Evolutionary conservation across 1,140 invertebrate species (phyloP).

Genomic region (Samia ricini): DNA sequence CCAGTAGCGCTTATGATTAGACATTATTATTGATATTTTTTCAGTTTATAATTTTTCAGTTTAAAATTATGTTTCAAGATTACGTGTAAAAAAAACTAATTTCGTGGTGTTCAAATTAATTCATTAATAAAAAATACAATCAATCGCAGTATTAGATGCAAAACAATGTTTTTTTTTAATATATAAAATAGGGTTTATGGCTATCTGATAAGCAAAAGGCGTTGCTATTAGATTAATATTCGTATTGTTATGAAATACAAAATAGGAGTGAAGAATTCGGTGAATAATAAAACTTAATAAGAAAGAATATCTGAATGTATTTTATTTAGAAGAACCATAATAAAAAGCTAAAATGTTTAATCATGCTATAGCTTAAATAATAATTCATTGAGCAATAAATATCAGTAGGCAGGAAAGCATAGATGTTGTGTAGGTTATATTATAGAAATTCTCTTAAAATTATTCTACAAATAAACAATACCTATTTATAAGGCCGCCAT

Average conservation of each 20-base stretch:
- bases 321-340: not conserved
- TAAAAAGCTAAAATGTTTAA: not conserved
- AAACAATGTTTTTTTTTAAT: not conserved
- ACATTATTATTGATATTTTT: not conserved
- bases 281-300: no score
- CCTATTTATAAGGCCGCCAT: constrained; percentile 9
- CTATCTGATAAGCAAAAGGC: not conserved
- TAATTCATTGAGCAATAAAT: no score
- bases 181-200: not conserved
- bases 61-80: no score
- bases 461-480: constrained; percentile 1
- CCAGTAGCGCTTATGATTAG: not conserved
- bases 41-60: no score
- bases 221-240: not conserved
- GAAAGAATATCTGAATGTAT: no score
- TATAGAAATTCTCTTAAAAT: not conserved
- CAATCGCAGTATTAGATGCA: not conserved
- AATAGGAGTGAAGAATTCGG: not conserved
- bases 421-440: not conserved
- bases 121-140: not conserved
- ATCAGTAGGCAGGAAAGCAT: not conserved
- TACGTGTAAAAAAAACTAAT: no score
- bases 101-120: not conserved
- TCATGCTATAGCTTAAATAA: not conserved
- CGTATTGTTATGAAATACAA: not conserved